A percentile compares a stretch with the other conserved stretches of the same genome.
These are phyloP conservation scores for Archilochus colubris DNA, from an alignment of 2,113 vertebrate species.

Conservation along the genomic window DNA sequence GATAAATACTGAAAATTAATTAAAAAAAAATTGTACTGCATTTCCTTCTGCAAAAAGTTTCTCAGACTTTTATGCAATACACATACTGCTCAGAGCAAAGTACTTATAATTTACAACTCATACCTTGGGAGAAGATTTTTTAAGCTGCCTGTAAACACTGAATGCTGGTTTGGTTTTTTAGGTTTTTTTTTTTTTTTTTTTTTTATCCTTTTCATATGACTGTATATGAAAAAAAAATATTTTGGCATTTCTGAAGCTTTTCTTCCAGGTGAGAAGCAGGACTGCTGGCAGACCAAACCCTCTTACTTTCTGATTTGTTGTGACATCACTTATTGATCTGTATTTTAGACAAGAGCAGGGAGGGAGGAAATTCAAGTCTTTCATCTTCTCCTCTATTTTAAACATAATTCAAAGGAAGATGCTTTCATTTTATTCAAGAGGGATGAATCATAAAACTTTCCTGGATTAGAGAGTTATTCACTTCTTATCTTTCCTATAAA, in stretches of 20 bases:
- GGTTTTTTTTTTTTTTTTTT: too few species aligned
- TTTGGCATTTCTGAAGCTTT: background rate
- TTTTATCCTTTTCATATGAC: background rate
- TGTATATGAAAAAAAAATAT: background rate
- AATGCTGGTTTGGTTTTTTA: background rate
- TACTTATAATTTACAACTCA: background rate
- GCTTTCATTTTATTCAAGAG: conserved; percentile 45
- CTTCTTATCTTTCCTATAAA: conserved; percentile 13
- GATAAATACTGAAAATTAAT: background rate
- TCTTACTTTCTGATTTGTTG: background rate
- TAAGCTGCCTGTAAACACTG: background rate
- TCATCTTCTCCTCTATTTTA: conserved; percentile 36
- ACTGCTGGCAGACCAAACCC: background rate
- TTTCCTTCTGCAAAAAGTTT: background rate
- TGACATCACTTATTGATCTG: conserved; percentile 50
- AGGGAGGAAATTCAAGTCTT: background rate
- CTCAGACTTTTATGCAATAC: background rate
- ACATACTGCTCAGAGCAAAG: background rate
- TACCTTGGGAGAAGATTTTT: background rate
- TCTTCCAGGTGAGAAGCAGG: background rate
- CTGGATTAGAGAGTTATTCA: conserved; percentile 38
- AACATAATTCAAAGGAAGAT: conserved; percentile 36
- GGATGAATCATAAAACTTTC: conserved; percentile 39
- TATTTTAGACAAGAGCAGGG: conserved; percentile 49
- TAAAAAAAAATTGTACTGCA: background rate